These are phyloP conservation scores for Ovis aries DNA, from an alignment of 2,113 vertebrate species.

Conservation along the genomic window ARS-UI_Ramb_v3.0 NC_056054.1:247002501-247003000, in stretches of 20 bases:
- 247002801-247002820: background rate
- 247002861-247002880: background rate
- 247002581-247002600: background rate
- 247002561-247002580: background rate
- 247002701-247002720: background rate
- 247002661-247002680: background rate
- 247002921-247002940: background rate
- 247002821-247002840: background rate
- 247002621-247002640: background rate
- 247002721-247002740: background rate
- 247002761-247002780: background rate
- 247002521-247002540: background rate
- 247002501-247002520: background rate
- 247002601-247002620: background rate
- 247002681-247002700: background rate
- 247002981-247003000: background rate
- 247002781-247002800: background rate
- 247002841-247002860: background rate
- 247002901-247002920: background rate
- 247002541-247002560: background rate
- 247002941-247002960: background rate
- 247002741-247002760: background rate
- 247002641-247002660: background rate
- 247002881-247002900: background rate
- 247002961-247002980: background rate